Percentiles rank a stretch among this genome's conserved stretches.
These are phyloP conservation scores for Lysandra bellargus DNA, from an alignment of 2,888 invertebrate species.

Conservation along the genomic window DNA sequence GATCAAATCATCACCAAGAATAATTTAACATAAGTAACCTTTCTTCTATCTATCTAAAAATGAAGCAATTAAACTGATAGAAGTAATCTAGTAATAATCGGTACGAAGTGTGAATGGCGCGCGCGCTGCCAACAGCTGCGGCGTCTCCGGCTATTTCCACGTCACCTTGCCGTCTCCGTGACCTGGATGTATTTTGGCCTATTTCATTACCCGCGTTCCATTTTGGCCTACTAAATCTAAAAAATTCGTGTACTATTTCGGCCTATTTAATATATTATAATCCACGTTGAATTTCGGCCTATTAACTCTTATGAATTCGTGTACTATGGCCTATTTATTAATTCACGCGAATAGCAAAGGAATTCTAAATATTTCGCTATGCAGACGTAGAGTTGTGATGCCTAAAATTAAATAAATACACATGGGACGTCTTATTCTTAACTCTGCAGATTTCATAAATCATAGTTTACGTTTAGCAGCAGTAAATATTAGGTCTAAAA, in stretches of 20 bases:
- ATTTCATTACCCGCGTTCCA: neutral
- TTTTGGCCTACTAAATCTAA: neutral
- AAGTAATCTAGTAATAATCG: neutral
- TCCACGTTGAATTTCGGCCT: neutral
- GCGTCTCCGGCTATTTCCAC: neutral
- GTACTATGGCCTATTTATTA: neutral
- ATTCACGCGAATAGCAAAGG: neutral
- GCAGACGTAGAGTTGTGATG: neutral
- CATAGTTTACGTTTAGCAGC: no score
- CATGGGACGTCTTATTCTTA: no score
- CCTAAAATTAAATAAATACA: no score
- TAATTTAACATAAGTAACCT: no score
- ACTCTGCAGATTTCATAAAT: no score
- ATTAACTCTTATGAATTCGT: neutral
- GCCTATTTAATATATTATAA: neutral
- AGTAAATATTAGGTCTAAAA: no score
- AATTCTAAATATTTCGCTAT: neutral
- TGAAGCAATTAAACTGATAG: no score
- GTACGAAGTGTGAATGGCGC: neutral
- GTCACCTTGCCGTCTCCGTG: conserved; percentile 23
- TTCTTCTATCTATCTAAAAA: no score
- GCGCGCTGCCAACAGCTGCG: conserved; percentile 26
- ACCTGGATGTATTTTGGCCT: conserved; percentile 10
- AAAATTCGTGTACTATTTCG: neutral
- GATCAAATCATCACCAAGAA: no score